phyloP scores from a whole-genome alignment of 1,140 invertebrate species.

The Aphis gossypii region DNA sequence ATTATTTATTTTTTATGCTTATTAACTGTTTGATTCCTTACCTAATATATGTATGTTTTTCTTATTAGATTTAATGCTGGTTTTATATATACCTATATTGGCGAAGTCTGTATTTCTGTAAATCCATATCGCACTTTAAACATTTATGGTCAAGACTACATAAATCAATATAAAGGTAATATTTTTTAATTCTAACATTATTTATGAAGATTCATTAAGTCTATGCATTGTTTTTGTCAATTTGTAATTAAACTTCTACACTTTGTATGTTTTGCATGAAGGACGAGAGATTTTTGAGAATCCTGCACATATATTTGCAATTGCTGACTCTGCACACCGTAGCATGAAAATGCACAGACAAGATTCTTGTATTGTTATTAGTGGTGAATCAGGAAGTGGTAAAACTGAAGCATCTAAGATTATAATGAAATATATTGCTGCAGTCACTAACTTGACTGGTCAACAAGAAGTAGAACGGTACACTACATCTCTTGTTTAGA shows the following conservation, averaged over 20 bases:
- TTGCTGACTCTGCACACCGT: constrained; percentile 92
- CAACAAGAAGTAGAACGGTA: constrained; percentile 95
- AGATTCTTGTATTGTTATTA: constrained; percentile 96
- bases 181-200: neutral
- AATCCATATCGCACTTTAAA: constrained; percentile 88
- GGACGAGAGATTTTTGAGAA: constrained; percentile 92
- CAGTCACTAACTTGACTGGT: constrained; percentile 90
- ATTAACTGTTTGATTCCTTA: neutral
- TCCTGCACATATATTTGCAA: constrained; percentile 92
- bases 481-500: neutral
- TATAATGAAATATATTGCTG: constrained; percentile 98
- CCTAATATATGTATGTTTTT: neutral
- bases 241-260: neutral
- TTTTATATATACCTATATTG: constrained; percentile 92
- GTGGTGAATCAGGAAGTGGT: constrained; percentile 94
- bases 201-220: neutral
- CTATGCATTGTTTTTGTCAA: neutral
- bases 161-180: constrained; percentile 86
- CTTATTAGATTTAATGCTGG: constrained; percentile 81
- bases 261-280: constrained; percentile 62
- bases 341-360: constrained; percentile 87
- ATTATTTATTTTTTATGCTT: neutral
- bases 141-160: constrained; percentile 81
- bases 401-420: constrained; percentile 99
- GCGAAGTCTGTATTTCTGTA: constrained; percentile 90